phyloP scores from a whole-genome alignment of 2,113 vertebrate species.

The Python bivittatus region DNA sequence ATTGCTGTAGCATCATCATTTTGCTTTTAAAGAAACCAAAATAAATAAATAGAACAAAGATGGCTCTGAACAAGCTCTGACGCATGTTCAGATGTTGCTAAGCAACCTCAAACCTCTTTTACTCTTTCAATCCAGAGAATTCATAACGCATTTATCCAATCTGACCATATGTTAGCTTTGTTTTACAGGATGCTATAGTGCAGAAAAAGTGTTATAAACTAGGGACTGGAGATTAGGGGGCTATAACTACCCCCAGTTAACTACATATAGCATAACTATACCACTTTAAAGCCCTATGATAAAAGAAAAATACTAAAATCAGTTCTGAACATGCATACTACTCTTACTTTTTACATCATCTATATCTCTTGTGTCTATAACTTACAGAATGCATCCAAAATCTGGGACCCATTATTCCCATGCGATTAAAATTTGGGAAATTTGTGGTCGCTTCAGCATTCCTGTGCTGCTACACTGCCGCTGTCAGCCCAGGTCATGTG shows the following conservation, averaged over 20 bases:
- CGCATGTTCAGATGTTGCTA: slow-evolving; percentile 24
- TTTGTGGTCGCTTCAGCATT: too few relatives aligned
- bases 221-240: background rate
- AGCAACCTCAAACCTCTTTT: slow-evolving; percentile 28
- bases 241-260: background rate
- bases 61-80: slow-evolving; percentile 20
- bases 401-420: too few relatives aligned
- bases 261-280: background rate
- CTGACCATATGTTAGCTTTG: background rate
- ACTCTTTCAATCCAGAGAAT: slow-evolving; percentile 4
- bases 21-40: slow-evolving; percentile 9
- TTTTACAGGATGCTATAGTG: background rate
- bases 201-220: background rate
- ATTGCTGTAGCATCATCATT: background rate
- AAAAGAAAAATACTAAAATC: background rate
- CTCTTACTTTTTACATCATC: background rate
- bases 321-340: background rate
- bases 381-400: too few relatives aligned
- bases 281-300: background rate
- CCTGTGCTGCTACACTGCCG: too few relatives aligned
- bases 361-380: too few relatives aligned
- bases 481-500: too few relatives aligned
- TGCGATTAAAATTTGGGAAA: too few relatives aligned
- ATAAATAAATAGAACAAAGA: background rate
- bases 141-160: slow-evolving; percentile 1